Evolutionary conservation across 2,888 invertebrate genomes (phyloP).

Genomic region (Oegoconia quadripuncta): DNA sequence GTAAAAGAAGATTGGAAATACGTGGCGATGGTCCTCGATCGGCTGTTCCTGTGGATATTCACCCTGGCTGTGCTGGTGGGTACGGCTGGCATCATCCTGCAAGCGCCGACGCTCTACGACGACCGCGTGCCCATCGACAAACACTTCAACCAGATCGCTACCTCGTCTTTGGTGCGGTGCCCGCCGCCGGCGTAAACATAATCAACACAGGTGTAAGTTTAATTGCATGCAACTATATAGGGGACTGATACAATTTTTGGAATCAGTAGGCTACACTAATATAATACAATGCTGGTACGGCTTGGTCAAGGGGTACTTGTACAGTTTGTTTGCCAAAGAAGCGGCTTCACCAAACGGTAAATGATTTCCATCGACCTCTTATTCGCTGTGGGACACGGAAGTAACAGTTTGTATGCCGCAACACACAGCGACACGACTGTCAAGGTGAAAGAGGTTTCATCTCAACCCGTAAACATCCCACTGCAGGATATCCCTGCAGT

Average conservation of each 20-base stretch:
- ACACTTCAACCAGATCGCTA: slow-evolving; percentile 90
- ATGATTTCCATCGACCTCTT: too few species aligned
- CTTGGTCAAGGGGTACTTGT: too few species aligned
- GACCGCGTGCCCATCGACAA: slow-evolving; percentile 85
- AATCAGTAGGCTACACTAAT: neutral
- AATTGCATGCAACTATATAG: too few species aligned
- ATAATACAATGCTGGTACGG: neutral
- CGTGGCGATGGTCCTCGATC: slow-evolving; percentile 98
- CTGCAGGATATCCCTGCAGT: too few species aligned
- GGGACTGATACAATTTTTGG: too few species aligned
- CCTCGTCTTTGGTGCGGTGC: slow-evolving; percentile 87
- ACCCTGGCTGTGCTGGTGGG: slow-evolving; percentile 96
- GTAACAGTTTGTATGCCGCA: too few species aligned
- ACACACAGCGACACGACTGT: too few species aligned
- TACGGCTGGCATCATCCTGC: slow-evolving; percentile 95
- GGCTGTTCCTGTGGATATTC: slow-evolving; percentile 98
- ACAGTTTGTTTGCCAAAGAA: too few species aligned
- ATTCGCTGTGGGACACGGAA: too few species aligned
- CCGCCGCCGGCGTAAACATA: slow-evolving; percentile 80
- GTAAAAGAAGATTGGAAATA: slow-evolving; percentile 87
- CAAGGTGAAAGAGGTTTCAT: too few species aligned
- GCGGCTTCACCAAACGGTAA: too few species aligned
- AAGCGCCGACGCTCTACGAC: slow-evolving; percentile 96
- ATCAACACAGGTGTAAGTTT: neutral
- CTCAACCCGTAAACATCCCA: too few species aligned